Base-by-base conservation (phyloP, 2,888 invertebrate genomes). In the Abrostola tripartita region DNA sequence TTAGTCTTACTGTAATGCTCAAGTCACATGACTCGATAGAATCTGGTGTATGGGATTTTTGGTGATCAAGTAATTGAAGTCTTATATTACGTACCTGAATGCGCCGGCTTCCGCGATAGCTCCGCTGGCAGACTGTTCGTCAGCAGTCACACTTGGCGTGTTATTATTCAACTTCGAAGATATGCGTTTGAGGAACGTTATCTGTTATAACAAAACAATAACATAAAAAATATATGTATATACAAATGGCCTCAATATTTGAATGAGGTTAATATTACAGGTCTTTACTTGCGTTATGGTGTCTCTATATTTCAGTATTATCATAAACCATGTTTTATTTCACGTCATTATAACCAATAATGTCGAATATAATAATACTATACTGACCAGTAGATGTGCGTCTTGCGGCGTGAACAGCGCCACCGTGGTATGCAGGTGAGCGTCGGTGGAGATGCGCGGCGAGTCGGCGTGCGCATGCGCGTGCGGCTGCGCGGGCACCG, bases 161-260 rank as follows among this genome's bases (percentile, higher is more conserved):
- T 94, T 94, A 78, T 94, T 94, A 81, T 94, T 94, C 50, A 94
- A 71, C 64, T 92, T 93, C 0, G 93, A 93, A 7, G 94, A 94
- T 70, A 93, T 92, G 35, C 87, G 87, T 70, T 88, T 86, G 52
- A 94, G 82, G 81, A 91, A 93, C 69, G 85, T 89, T 81, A 94
- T 92, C 94, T 94, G 80, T 0, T n/a, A n/a, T n/a, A n/a, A 65
- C 72, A 24, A 24, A 61, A 51, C 1, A 52, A n/a, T n/a, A n/a
- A n/a, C n/a, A n/a, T n/a, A n/a, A n/a, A n/a, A n/a, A n/a, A n/a
- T n/a, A n/a, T n/a, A n/a, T n/a, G n/a, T n/a, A n/a, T n/a, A n/a
- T n/a, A n/a, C n/a, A n/a, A n/a, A n/a, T n/a, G n/a, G n/a, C n/a
- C n/a, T n/a, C n/a, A n/a, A n/a, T n/a, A n/a, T n/a, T n/a, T n/a